Base-by-base conservation (phyloP, 2,797 vertebrate genomes). In the Xenopus petersii region DNA sequence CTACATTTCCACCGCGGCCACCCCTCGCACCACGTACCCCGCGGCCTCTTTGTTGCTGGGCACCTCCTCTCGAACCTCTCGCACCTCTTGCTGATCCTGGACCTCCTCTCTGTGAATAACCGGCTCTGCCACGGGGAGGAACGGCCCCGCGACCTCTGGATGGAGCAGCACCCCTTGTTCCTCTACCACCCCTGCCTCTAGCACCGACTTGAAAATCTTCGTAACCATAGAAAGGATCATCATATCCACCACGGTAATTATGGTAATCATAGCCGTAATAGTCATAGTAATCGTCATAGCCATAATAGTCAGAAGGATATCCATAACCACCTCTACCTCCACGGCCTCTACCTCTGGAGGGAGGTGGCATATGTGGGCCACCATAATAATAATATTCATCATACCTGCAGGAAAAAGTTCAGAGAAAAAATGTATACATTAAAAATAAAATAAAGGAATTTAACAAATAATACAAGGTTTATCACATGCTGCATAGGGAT, bases 1-100 rank as follows among this genome's bases (percentile, higher is more conserved):
- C 97, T 94, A 98, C 94, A 97, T 96, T 96, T 94, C 94, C 97
- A 96, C 97, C 96, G 94, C 96, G 95, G 93, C 94, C 94, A 92
- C 95, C 96, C 94, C 96, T 95, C 87, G 91, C 95, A 94, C 96
- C 97, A 98, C 96, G 95, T 98, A 98, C 97, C 96, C 95, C 95
- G 91, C 96, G 96, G 91, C 94, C 95, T 96, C 97, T 94, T 84
- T 94, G 94, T 91, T 93, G 92, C 92, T 93, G 94, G 90, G 92
- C 86, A 90, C 94, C 94, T 94, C 95, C 96, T 95, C 96, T 93
- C 83, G 93, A 87, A 83, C 96, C 96, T 81, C 95, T 93, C 81
- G 92, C 91, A 80, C 96, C 95, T 87, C 96, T 92, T 90, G 92
- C 92, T 80, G 92, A 91, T 92, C 96, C 95, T 66, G 93, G 91